These are phyloP conservation scores for Valencia hispanica DNA, from an alignment of 2,797 vertebrate genomes.

Conservation along the genomic window DNA sequence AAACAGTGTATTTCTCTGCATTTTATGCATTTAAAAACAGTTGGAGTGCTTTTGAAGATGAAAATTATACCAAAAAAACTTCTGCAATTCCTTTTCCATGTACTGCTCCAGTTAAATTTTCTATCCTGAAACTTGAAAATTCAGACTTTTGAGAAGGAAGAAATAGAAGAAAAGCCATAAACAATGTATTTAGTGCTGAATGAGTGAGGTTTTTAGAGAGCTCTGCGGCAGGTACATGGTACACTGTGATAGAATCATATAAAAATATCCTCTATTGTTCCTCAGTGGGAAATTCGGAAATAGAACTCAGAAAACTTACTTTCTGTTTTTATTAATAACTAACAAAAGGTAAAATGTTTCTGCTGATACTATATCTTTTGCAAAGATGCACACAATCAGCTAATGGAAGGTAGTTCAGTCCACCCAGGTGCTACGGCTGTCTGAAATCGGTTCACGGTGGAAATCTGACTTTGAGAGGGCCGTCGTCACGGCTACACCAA, in stretches of 20 bases:
- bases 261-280: not conserved
- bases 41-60: not conserved
- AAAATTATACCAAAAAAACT: not conserved
- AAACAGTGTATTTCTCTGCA: not conserved
- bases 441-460: slow-evolving; percentile 51
- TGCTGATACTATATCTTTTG: not conserved
- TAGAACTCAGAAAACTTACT: not conserved
- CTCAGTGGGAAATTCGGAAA: not conserved
- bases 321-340: not conserved
- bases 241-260: not conserved
- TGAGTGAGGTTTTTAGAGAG: not conserved
- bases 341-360: not conserved
- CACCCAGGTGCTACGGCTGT: slow-evolving; percentile 58
- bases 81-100: not conserved
- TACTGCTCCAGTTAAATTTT: not conserved
- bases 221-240: not conserved
- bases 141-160: not conserved
- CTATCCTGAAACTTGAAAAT: not conserved
- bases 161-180: not conserved
- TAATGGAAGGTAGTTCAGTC: slow-evolving; percentile 29
- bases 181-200: not conserved
- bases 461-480: slow-evolving; percentile 45
- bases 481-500: slow-evolving; percentile 70
- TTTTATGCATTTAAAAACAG: not conserved
- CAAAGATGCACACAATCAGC: not conserved